Conservation (phyloP, 2,797 vertebrate genomes). For the Thaleichthys pacificus region DNA sequence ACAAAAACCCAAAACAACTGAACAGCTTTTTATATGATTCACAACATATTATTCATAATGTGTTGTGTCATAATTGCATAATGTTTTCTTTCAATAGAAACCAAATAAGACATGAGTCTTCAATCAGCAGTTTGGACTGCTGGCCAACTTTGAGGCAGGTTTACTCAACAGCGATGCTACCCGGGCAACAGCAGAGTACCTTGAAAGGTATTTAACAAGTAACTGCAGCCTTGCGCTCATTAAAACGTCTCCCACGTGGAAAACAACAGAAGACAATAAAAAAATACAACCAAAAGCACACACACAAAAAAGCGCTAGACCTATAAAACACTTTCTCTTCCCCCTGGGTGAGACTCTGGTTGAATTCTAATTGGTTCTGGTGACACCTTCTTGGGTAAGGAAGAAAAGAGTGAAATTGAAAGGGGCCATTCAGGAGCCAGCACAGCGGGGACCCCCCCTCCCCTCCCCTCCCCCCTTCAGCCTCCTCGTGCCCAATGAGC, state of each 20-base stretch:
- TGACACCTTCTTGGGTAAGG: conserved; percentile 13
- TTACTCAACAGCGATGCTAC: background rate
- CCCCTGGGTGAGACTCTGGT: conserved; percentile 11
- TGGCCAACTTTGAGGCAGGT: background rate
- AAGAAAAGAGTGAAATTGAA: conserved; percentile 11
- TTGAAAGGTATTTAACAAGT: conserved; percentile 24
- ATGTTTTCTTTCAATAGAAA: too few relatives aligned
- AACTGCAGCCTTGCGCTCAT: conserved; percentile 18
- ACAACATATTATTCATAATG: too few relatives aligned
- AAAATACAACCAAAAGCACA: background rate
- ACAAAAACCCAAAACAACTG: background rate
- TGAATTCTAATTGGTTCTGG: conserved; percentile 18
- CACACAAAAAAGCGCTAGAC: background rate
- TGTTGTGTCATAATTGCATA: too few relatives aligned
- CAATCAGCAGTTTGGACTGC: too few relatives aligned
- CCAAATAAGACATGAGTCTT: too few relatives aligned
- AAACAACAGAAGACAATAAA: conserved; percentile 19
- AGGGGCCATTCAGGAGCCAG: background rate
- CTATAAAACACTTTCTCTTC: conserved; percentile 21
- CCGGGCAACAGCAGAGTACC: conserved; percentile 1
- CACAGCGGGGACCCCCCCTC: background rate
- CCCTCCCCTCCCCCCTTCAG: too few relatives aligned
- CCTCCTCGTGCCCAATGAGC: conserved; percentile 1
- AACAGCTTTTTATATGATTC: too few relatives aligned
- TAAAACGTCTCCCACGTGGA: conserved; percentile 11